Percentiles rank a stretch among this genome's conserved stretches.
phyloP scores from a whole-genome alignment of 2,888 invertebrate genomes.

The Sceliomorpha sp. region DNA sequence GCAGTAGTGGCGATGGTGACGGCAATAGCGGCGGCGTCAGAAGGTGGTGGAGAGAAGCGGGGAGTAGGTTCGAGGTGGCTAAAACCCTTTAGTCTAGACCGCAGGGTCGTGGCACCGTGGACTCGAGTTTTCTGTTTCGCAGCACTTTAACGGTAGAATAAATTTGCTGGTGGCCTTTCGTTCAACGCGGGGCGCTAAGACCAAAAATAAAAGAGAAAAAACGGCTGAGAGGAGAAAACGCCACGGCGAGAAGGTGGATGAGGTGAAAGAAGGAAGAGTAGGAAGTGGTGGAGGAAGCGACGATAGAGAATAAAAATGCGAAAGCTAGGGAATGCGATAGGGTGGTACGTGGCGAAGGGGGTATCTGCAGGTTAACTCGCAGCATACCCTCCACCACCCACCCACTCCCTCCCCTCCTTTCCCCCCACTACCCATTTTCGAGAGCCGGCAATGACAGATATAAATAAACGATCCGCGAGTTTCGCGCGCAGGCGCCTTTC shows the following conservation, averaged over 20 bases:
- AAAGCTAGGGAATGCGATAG: conserved; percentile 42
- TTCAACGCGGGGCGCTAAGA: conserved; percentile 63
- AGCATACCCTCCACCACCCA: conserved; percentile 13
- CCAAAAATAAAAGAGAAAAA: conserved; percentile 65
- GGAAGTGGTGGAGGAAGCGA: too few relatives aligned
- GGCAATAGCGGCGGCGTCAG: conserved; percentile 29
- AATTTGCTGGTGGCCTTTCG: conserved; percentile 69
- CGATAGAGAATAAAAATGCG: conserved; percentile 50
- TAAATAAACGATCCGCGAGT: conserved; percentile 78
- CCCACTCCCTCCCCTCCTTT: neutral
- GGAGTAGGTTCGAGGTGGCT: conserved; percentile 59
- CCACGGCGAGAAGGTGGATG: conserved; percentile 21
- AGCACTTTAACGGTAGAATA: conserved; percentile 74
- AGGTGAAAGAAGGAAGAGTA: conserved; percentile 38
- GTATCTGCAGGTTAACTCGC: conserved; percentile 47
- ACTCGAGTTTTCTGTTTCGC: conserved; percentile 69
- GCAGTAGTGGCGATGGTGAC: conserved; percentile 31
- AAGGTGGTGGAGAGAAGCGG: conserved; percentile 18
- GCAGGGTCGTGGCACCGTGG: conserved; percentile 66
- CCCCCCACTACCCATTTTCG: conserved; percentile 40
- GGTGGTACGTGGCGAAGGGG: conserved; percentile 27
- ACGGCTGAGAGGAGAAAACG: conserved; percentile 43
- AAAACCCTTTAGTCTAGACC: conserved; percentile 78
- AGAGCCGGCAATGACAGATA: conserved; percentile 78
- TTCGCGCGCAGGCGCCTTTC: conserved; percentile 74